Base-by-base conservation (phyloP, 2,888 invertebrate genomes). In the Cylloceria caligata region DNA sequence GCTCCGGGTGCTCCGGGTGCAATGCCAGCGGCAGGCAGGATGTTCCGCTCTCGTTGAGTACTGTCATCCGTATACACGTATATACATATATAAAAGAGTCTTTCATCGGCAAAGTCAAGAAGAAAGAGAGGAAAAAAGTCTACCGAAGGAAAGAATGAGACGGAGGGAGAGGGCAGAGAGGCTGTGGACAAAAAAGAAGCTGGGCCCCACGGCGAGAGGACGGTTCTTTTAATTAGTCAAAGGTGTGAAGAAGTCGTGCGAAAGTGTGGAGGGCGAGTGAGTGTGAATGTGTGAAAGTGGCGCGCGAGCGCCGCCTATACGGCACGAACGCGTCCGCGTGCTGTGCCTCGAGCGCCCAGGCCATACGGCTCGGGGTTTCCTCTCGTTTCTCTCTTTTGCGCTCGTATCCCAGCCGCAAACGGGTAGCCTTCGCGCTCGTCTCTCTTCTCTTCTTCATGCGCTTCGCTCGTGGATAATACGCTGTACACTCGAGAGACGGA, bases 141-240 rank as follows among this genome's bases (percentile, higher is more conserved):
- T 45, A 77, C 34, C 39, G 49, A 24, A 49, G 47, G 45, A 65
- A 71, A 74, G 71, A 60, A 73, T 71, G 69, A 73, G 77, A 80
- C 76, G 60, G 65, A 73, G 60, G 34, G 49, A 55, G 60, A 42
- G 30, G 39, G 9, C 16, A 49, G 42, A 60, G 60, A 34, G 64
- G 75, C 72, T 57, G n/a, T n/a, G 78, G 80, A 79, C 47, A 82
- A 83, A 85, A 84, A 83, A 77, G 78, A 42, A 77, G 65, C 30
- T 30, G 77, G 65, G 45, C 81, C 73, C 76, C 80, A 80, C 78
- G 78, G 73, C 74, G 75, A 71, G 86, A 82, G 87, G 87, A 87
- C 85, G 88, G 84, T 86, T 88, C 89, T 89, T 90, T 90, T 90
- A 90, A 90, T 90, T 90, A 89, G 89, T 88, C 88, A 85, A 86